Percentiles rank a stretch among this genome's conserved stretches.
These are phyloP conservation scores for Pristionchus maxplancki DNA, from an alignment of 2,888 invertebrate genomes.

Conservation along the genomic window DNA sequence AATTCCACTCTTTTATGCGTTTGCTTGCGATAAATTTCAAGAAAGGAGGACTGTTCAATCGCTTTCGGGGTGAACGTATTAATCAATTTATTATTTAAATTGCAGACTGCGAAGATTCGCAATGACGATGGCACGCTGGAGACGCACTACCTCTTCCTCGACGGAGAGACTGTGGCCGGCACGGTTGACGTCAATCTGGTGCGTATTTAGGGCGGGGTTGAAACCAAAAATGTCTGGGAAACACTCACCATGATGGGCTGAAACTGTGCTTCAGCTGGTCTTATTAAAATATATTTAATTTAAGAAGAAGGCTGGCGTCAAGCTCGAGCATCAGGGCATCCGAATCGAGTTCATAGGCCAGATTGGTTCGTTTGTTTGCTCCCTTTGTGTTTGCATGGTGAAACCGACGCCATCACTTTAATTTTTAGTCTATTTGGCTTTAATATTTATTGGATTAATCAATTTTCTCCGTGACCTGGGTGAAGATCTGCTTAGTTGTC, in stretches of 20 bases:
- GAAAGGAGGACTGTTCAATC: not conserved
- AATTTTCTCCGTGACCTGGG: too few relatives aligned
- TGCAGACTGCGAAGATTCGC: slow-evolving; percentile 84
- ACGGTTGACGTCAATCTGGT: slow-evolving; percentile 89
- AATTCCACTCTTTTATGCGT: not conserved
- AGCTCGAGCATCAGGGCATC: slow-evolving; percentile 98
- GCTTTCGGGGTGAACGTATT: too few relatives aligned
- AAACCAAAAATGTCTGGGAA: too few relatives aligned
- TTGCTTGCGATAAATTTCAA: not conserved
- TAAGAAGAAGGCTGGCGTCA: slow-evolving; percentile 90
- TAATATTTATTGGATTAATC: too few relatives aligned
- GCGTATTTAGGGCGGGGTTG: not conserved
- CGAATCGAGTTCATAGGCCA: slow-evolving; percentile 98
- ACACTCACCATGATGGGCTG: too few relatives aligned
- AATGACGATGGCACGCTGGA: slow-evolving; percentile 95
- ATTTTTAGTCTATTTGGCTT: too few relatives aligned
- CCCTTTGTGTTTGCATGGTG: slow-evolving; percentile 25
- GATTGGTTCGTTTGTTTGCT: slow-evolving; percentile 82
- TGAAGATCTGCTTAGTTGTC: not conserved
- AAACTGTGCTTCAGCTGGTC: not conserved
- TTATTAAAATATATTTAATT: not conserved
- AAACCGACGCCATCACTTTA: too few relatives aligned
- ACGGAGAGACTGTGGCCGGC: slow-evolving; percentile 97
- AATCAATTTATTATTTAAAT: not conserved
- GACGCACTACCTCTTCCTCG: slow-evolving; percentile 93